phyloP scores from a whole-genome alignment of 2,888 invertebrate genomes.

The Lasioglossum zephyrum region DNA sequence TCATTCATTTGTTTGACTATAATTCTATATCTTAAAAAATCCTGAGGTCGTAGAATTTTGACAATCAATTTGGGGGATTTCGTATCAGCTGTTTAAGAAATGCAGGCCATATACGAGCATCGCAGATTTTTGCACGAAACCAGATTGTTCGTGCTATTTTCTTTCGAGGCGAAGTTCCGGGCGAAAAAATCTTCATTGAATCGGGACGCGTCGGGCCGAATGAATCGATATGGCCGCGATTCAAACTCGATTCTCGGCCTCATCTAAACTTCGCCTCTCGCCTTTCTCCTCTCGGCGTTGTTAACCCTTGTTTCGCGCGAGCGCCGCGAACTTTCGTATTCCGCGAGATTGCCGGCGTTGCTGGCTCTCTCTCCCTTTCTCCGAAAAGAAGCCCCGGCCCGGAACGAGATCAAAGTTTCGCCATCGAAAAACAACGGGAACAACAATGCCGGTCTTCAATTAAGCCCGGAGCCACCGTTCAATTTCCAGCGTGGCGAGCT shows the following conservation, averaged over 20 bases:
- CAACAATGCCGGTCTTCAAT: conserved; percentile 25
- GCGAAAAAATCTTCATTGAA: conserved; percentile 13
- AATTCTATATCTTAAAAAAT: no score
- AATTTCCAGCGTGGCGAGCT: neutral
- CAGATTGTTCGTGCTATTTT: neutral
- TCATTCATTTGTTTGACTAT: no score
- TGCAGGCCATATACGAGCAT: neutral
- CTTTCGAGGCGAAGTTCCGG: neutral
- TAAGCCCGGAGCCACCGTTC: conserved; percentile 24
- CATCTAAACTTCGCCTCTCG: conserved; percentile 43
- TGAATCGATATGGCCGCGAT: conserved; percentile 56
- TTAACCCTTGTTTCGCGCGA: conserved; percentile 51
- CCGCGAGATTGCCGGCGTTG: conserved; percentile 45
- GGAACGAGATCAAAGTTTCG: conserved; percentile 46
- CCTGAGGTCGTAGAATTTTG: no score
- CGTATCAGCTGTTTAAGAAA: no score
- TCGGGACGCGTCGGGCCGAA: conserved; percentile 8
- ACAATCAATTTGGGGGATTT: no score
- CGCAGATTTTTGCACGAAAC: conserved; percentile 21
- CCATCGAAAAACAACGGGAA: conserved; percentile 28
- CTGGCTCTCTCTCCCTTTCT: neutral
- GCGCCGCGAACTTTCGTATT: conserved; percentile 44
- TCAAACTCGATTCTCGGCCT: conserved; percentile 58
- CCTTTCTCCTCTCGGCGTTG: conserved; percentile 19
- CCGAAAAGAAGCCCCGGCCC: neutral